phyloP scores from a whole-genome alignment of 2,888 invertebrate species.

The Anorthoa munda region DNA sequence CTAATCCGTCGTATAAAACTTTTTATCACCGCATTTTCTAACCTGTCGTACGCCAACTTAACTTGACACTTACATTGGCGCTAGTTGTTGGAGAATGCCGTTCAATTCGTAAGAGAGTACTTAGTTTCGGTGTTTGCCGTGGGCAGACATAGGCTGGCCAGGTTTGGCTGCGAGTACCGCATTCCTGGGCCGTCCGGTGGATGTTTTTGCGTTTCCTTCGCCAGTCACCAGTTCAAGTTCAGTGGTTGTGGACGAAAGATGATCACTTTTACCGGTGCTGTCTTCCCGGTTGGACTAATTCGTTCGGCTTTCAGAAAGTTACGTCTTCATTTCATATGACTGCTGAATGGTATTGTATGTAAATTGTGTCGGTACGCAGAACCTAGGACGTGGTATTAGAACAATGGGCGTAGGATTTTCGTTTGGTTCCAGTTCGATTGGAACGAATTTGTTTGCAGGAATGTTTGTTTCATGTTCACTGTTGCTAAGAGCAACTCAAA shows the following conservation, averaged over 20 bases:
- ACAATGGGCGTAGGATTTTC: conserved; percentile 46
- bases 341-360: conserved; percentile 60
- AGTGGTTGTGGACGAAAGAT: conserved; percentile 66
- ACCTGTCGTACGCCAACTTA: conserved; percentile 41
- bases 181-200: conserved; percentile 78
- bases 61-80: conserved; percentile 39
- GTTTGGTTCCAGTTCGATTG: conserved; percentile 26
- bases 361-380: conserved; percentile 57
- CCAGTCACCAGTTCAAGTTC: conserved; percentile 70
- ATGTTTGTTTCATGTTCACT: conserved; percentile 35
- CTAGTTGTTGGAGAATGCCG: conserved; percentile 33
- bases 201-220: conserved; percentile 82
- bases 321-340: conserved; percentile 32
- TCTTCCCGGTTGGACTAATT: conserved; percentile 42
- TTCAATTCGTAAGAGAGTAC: conserved; percentile 14
- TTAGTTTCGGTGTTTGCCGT: conserved; percentile 46
- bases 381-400: conserved; percentile 45
- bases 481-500: not conserved
- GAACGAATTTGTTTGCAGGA: conserved; percentile 20
- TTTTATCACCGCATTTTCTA: conserved; percentile 61
- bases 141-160: conserved; percentile 21
- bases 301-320: conserved; percentile 24
- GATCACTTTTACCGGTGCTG: conserved; percentile 79
- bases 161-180: conserved; percentile 66
- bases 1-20: conserved; percentile 46